Base-by-base conservation (phyloP, 64 coral and sea anemone species). In the Platygyra sinensis region DNA sequence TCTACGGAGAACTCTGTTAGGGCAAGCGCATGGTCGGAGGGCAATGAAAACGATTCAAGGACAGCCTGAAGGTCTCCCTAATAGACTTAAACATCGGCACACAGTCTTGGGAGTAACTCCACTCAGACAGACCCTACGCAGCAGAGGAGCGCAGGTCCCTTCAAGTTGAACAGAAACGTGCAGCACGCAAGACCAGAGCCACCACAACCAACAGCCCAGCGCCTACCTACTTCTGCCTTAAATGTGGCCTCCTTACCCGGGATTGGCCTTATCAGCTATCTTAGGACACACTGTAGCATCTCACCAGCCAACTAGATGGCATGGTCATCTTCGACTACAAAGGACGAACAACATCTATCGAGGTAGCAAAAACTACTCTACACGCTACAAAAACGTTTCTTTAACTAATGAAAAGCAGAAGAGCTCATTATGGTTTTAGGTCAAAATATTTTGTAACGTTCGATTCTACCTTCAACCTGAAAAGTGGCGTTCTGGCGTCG, bases 21-120 rank as follows among this genome's bases (percentile, higher is more conserved):
- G 33, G 33, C 33, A 36, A 36, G 33, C 3, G 33, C 52, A 80
- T 8, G 64, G 60, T 79, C 13, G 88, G 76, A 9, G 52, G 78
- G 10, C 65, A 59, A 22, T 4, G 79, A 22, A 91, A 91, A 55
- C 39, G 69, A 10, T 83, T 72, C 12, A 90, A 90, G 60, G 76
- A 80, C 62, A 67, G 12, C 29, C 20, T 91, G 24, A 91, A 82
- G 6, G 78, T 36, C 36, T 62, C 67, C 29, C 16, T 72, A 25
- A 88, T 32, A 2, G 63, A 72, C 32, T 29, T 72, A 2, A 54
- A 54, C 52, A 54, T 54, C 52, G 0, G 1, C 52, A 54, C 52
- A 50, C 10, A 67, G 18, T 20, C 24, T 2, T 50, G 46, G 33
- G 42, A 72, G 49, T 50, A 49, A 13, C 82, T 86, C 24, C 38